phyloP scores from a whole-genome alignment of 2,113 vertebrate genomes.

The Rhinolophus sinicus region DNA sequence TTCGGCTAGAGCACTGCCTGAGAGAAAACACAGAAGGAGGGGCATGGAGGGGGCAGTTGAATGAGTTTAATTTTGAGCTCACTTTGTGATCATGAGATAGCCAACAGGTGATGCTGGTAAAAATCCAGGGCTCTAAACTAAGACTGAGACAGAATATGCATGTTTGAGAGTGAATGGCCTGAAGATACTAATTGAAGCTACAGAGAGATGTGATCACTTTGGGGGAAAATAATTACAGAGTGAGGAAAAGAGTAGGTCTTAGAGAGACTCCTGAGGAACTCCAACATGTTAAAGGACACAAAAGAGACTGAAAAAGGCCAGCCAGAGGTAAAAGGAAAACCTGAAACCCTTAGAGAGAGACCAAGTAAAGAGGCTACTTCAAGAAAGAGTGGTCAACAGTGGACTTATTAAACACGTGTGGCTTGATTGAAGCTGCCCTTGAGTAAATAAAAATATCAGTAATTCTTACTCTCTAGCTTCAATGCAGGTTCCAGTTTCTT shows the following conservation, averaged over 20 bases:
- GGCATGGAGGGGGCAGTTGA: background rate
- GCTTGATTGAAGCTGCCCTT: background rate
- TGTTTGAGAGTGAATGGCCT: background rate
- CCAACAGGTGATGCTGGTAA: background rate
- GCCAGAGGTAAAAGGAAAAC: constrained; percentile 13
- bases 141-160: background rate
- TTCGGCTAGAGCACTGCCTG: background rate
- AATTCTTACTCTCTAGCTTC: background rate
- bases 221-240: background rate
- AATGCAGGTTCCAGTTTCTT: background rate
- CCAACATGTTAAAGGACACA: background rate
- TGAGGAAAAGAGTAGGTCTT: background rate
- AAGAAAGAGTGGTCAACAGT: background rate
- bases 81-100: background rate
- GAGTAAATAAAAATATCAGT: background rate
- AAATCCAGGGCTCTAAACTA: background rate
- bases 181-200: background rate
- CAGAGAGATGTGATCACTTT: background rate
- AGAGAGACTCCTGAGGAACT: background rate
- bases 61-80: background rate
- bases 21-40: background rate
- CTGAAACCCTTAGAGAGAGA: background rate
- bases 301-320: background rate
- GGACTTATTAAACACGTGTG: background rate
- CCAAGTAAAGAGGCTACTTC: background rate